Percentiles rank a stretch among this genome's conserved stretches.
Conservation (phyloP, 1,140 invertebrate genomes). For the Drosophila erecta region DNA sequence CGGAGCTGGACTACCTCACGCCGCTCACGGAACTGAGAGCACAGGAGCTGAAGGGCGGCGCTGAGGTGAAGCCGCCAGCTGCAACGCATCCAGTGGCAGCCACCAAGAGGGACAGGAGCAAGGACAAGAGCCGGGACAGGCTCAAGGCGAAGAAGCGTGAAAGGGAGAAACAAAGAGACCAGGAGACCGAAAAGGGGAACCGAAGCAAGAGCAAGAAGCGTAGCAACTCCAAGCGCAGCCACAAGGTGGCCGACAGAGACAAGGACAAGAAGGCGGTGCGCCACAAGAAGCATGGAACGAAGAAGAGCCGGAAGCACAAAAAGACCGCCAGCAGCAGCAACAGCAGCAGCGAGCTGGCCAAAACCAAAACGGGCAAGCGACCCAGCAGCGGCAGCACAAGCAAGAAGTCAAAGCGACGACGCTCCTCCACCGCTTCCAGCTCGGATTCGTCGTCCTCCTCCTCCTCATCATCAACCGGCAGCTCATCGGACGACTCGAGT, state of each 20-base stretch:
- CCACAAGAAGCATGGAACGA: slow-evolving; percentile 68
- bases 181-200: not conserved
- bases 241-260: slow-evolving; percentile 14
- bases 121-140: not conserved
- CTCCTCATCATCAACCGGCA: slow-evolving; percentile 28
- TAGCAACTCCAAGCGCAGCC: slow-evolving; percentile 38
- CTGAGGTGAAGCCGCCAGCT: slow-evolving; percentile 85
- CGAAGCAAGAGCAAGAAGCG: slow-evolving; percentile 14
- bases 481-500: not conserved
- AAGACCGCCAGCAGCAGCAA: slow-evolving; percentile 16
- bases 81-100: not conserved
- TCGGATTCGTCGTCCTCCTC: slow-evolving; percentile 33
- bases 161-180: slow-evolving; percentile 1
- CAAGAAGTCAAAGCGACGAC: slow-evolving; percentile 66
- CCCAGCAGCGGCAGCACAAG: slow-evolving; percentile 39
- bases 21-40: slow-evolving; percentile 92
- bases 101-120: not conserved
- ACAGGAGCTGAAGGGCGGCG: slow-evolving; percentile 87
- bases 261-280: slow-evolving; percentile 58
- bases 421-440: slow-evolving; percentile 46
- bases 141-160: too few species aligned
- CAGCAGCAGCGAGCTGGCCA: slow-evolving; percentile 25
- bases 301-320: slow-evolving; percentile 53
- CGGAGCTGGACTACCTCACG: slow-evolving; percentile 92
- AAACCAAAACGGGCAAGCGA: slow-evolving; percentile 37